Evolutionary conservation across 2,888 invertebrate species (phyloP).

Genomic region (Eupithecia abbreviata): DNA sequence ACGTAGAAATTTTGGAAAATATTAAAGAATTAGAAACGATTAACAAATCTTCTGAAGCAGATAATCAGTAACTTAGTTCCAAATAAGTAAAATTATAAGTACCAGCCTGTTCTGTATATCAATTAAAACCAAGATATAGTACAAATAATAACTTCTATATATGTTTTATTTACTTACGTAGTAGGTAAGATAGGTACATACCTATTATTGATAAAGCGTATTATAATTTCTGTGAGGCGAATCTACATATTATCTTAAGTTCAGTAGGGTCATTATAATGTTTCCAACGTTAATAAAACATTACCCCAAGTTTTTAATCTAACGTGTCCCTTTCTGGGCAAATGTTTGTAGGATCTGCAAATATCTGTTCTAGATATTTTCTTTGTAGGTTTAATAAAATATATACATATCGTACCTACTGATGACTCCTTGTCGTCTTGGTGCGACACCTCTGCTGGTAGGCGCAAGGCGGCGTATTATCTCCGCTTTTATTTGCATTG

Average conservation of each 20-base stretch:
- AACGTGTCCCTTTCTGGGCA: too few relatives aligned
- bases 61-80: neutral
- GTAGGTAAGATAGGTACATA: neutral
- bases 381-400: too few relatives aligned
- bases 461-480: too few relatives aligned
- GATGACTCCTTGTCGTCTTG: too few relatives aligned
- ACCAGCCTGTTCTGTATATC: neutral
- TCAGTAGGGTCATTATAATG: neutral
- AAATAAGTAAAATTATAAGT: neutral
- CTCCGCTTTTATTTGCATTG: too few relatives aligned
- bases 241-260: neutral
- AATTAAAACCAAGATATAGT: neutral
- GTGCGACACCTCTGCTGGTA: too few relatives aligned
- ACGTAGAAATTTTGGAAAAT: constrained; percentile 62
- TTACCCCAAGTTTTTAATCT: neutral
- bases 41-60: constrained; percentile 33
- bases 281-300: neutral
- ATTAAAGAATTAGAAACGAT: constrained; percentile 51
- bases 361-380: too few relatives aligned
- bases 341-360: too few relatives aligned
- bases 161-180: neutral
- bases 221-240: neutral
- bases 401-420: too few relatives aligned
- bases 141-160: neutral
- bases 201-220: neutral